Conservation (phyloP, 2,888 invertebrate genomes). For the Dastarcus helophoroides region DNA sequence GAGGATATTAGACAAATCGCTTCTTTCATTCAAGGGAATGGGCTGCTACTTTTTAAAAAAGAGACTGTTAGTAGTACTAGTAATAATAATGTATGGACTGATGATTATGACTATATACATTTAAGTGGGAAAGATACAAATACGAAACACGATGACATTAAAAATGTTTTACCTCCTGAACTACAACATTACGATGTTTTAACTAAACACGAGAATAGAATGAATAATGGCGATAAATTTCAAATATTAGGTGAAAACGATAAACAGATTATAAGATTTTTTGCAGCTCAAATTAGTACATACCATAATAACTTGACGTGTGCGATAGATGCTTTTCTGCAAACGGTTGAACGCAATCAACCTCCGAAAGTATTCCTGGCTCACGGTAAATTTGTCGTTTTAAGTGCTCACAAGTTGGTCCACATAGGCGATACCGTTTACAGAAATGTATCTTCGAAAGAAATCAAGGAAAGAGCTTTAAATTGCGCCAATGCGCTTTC, state of each 20-base stretch:
- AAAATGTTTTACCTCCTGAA: conserved; percentile 61
- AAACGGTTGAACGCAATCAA: conserved; percentile 84
- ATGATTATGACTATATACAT: conserved; percentile 87
- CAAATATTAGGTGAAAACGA: conserved; percentile 59
- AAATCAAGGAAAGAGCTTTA: conserved; percentile 59
- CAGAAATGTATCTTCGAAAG: conserved; percentile 65
- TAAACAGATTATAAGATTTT: conserved; percentile 73
- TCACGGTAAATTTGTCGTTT: conserved; percentile 87
- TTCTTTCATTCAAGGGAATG: conserved; percentile 80
- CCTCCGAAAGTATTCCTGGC: conserved; percentile 89
- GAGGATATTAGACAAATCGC: conserved; percentile 83
- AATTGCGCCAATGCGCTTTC: conserved; percentile 70
- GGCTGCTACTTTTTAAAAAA: conserved; percentile 64
- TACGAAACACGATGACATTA: conserved; percentile 60
- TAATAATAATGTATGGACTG: conserved; percentile 50
- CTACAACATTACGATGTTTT: conserved; percentile 65
- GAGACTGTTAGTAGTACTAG: conserved; percentile 36
- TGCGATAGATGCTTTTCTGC: conserved; percentile 85
- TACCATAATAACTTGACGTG: conserved; percentile 77
- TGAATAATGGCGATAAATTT: conserved; percentile 42
- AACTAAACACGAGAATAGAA: conserved; percentile 52
- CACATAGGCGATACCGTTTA: conserved; percentile 91
- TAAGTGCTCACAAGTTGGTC: conserved; percentile 87
- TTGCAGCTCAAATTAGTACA: conserved; percentile 74
- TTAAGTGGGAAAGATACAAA: conserved; percentile 65